phyloP scores from a whole-genome alignment of 1,140 invertebrate genomes.

The Oncopeltus fasciatus region DNA sequence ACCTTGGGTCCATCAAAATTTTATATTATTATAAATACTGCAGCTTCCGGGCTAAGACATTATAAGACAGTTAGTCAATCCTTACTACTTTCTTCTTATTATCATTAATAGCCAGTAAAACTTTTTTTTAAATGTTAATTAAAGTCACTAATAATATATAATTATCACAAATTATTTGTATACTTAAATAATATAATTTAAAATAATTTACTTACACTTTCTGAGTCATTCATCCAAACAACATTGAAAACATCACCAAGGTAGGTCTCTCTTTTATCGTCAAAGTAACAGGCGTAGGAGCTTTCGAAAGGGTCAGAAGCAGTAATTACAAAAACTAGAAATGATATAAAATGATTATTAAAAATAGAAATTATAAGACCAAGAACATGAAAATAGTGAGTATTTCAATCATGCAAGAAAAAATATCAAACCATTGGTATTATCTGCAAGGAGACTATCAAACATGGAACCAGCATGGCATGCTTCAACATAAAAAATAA shows the following conservation, averaged over 20 bases:
- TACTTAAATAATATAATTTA: too few species aligned
- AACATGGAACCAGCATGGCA: slow-evolving; percentile 58
- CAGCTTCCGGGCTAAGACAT: too few species aligned
- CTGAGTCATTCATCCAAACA: slow-evolving; percentile 52
- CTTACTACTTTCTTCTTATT: too few species aligned
- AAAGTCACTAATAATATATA: too few species aligned
- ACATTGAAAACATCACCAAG: slow-evolving; percentile 47
- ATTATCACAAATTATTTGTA: too few species aligned
- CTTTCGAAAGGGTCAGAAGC: slow-evolving; percentile 44
- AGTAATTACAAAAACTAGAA: slow-evolving; percentile 46
- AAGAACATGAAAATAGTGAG: neutral
- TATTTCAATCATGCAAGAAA: neutral
- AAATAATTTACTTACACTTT: slow-evolving; percentile 35
- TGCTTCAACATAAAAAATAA: slow-evolving; percentile 50
- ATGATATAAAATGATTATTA: slow-evolving; percentile 9
- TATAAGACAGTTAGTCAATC: too few species aligned
- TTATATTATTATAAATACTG: too few species aligned
- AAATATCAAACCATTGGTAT: slow-evolving; percentile 38
- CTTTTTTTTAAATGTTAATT: too few species aligned
- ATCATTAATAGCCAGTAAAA: too few species aligned
- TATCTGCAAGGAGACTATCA: slow-evolving; percentile 36
- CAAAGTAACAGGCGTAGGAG: slow-evolving; percentile 46
- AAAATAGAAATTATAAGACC: neutral
- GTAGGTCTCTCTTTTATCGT: slow-evolving; percentile 35
- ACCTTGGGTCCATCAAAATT: too few species aligned